Percentiles rank a stretch among this genome's conserved stretches.
phyloP scores from a whole-genome alignment of 2,888 invertebrate species.

The Oligia strigilis region DNA sequence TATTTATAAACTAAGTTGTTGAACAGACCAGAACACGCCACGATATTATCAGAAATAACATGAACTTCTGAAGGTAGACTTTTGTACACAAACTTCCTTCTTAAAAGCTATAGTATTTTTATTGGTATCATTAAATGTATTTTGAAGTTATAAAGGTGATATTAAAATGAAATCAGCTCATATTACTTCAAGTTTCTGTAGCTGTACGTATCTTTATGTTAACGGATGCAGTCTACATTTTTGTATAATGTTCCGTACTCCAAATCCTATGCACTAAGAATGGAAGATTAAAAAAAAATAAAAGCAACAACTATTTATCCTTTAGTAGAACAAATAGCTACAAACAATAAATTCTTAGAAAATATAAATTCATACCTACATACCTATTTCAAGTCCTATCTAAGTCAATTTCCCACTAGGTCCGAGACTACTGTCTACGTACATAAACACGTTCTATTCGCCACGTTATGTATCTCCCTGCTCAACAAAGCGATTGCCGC shows the following conservation, averaged over 20 bases:
- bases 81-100: conserved; percentile 35
- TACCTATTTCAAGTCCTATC: not conserved
- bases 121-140: not conserved
- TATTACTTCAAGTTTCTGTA: conserved; percentile 1
- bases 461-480: conserved; percentile 4
- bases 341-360: not conserved
- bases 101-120: not conserved
- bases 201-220: not conserved
- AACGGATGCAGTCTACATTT: not conserved
- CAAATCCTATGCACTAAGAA: not conserved
- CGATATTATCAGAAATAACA: conserved; percentile 34
- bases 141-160: not conserved
- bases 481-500: conserved; percentile 50
- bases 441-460: conserved; percentile 1
- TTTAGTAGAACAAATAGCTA: not conserved
- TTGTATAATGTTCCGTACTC: not conserved
- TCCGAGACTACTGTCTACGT: not conserved
- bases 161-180: not conserved
- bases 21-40: conserved; percentile 40
- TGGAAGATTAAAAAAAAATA: not conserved
- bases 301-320: not conserved
- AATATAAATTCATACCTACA: conserved; percentile 1
- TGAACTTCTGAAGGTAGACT: conserved; percentile 37
- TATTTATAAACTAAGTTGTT: conserved; percentile 19
- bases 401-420: not conserved